These are phyloP conservation scores for Rafetus swinhoei DNA, from an alignment of 2,113 vertebrate genomes.

Conservation along the genomic window DNA sequence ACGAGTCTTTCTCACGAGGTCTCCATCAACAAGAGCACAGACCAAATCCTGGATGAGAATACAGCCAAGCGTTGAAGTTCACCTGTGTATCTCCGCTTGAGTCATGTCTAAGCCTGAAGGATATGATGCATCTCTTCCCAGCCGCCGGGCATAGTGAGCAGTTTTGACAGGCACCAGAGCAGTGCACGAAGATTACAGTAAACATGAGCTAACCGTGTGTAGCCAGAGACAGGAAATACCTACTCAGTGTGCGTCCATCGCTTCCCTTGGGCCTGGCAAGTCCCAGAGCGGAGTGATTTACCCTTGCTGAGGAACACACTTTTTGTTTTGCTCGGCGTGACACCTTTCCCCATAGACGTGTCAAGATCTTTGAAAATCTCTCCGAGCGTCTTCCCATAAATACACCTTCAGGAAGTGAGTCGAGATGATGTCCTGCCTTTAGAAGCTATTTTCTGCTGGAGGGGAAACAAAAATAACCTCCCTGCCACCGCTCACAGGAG, in stretches of 20 bases:
- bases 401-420: constrained; percentile 65
- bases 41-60: constrained; percentile 1
- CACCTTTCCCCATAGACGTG: constrained; percentile 71
- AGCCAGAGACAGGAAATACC: constrained; percentile 65
- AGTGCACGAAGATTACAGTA: constrained; percentile 48
- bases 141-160: background rate
- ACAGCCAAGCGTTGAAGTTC: constrained; percentile 19
- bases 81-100: constrained; percentile 38
- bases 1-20: background rate
- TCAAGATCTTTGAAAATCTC: constrained; percentile 67
- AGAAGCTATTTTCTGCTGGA: constrained; percentile 76
- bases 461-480: constrained; percentile 69
- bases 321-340: constrained; percentile 71
- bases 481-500: constrained; percentile 60
- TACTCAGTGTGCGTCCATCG: constrained; percentile 46
- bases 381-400: constrained; percentile 68
- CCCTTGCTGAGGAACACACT: constrained; percentile 51
- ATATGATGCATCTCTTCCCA: constrained; percentile 67
- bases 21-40: background rate
- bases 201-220: constrained; percentile 41
- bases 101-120: constrained; percentile 32
- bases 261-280: constrained; percentile 65
- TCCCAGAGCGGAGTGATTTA: constrained; percentile 58
- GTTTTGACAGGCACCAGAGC: constrained; percentile 64
- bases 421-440: constrained; percentile 72